phyloP scores from a whole-genome alignment of 2,888 invertebrate species.

The Mechanitis messenoides region DNA sequence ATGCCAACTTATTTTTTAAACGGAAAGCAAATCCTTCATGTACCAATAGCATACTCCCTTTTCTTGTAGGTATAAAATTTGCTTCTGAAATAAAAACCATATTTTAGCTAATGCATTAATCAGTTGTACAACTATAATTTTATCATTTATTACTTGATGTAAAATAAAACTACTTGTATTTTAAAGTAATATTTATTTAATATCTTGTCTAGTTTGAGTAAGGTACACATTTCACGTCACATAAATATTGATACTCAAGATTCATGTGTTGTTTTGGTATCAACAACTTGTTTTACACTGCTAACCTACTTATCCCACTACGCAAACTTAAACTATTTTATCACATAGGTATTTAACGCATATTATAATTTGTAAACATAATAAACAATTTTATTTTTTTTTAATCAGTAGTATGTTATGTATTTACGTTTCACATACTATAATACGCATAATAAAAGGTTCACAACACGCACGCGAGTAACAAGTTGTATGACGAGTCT shows the following conservation, averaged over 20 bases:
- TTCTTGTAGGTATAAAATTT: constrained; percentile 60
- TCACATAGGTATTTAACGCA: not conserved
- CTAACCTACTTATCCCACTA: constrained; percentile 3
- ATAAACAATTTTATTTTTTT: not conserved
- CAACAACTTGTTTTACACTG: constrained; percentile 1
- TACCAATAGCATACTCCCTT: constrained; percentile 60
- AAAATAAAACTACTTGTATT: not conserved
- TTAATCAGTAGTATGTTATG: not conserved
- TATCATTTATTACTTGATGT: not conserved
- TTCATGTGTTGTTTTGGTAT: not conserved
- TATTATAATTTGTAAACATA: not conserved
- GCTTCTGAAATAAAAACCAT: constrained; percentile 52
- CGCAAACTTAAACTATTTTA: not conserved
- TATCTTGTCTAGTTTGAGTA: not conserved
- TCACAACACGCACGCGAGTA: constrained; percentile 14
- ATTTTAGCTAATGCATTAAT: constrained; percentile 20
- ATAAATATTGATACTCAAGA: too few relatives aligned
- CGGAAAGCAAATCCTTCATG: constrained; percentile 64
- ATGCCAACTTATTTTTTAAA: constrained; percentile 63
- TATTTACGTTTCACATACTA: not conserved
- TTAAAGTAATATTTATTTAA: not conserved
- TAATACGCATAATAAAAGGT: not conserved
- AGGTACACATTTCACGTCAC: too few relatives aligned
- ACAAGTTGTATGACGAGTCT: not conserved
- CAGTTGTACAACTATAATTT: constrained; percentile 2